phyloP scores from a whole-genome alignment of 2,888 invertebrate genomes.

The Argynnis bischoffii region DNA sequence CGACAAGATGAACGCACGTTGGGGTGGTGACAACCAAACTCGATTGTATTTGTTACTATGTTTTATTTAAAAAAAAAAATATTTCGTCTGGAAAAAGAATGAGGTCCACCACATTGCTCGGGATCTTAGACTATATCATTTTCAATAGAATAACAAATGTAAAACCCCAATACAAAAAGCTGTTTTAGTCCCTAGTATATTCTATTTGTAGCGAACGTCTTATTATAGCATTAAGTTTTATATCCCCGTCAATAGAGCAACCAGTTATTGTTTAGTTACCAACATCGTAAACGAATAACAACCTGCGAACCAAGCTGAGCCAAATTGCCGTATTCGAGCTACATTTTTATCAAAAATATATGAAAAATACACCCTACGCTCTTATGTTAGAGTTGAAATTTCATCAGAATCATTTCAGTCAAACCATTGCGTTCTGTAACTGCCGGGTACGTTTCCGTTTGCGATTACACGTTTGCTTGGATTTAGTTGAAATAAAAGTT shows the following conservation, averaged over 20 bases:
- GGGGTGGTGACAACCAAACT: too few species aligned
- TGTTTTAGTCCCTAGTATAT: too few species aligned
- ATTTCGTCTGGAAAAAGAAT: too few species aligned
- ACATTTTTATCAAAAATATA: slow-evolving; percentile 13
- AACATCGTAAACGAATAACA: slow-evolving; percentile 41
- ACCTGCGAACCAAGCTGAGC: slow-evolving; percentile 36
- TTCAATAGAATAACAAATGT: too few species aligned
- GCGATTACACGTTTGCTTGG: slow-evolving; percentile 21
- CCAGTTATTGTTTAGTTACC: slow-evolving; percentile 39
- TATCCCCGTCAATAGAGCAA: slow-evolving; percentile 20
- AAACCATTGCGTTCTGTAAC: slow-evolving; percentile 30
- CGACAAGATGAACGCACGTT: too few species aligned
- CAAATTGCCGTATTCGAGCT: slow-evolving; percentile 38
- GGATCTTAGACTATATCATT: too few species aligned
- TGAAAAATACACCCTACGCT: background rate
- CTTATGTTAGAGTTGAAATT: background rate
- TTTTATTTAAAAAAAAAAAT: too few species aligned
- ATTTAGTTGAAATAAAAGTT: slow-evolving; percentile 23
- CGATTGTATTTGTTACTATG: too few species aligned
- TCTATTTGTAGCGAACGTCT: background rate
- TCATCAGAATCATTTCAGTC: background rate
- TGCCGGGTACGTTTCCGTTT: slow-evolving; percentile 30
- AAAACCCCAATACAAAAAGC: too few species aligned
- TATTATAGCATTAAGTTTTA: slow-evolving; percentile 30
- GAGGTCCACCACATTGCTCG: too few species aligned